These are phyloP conservation scores for Cichlasoma orientale DNA, from an alignment of 2,797 vertebrate genomes.

Conservation along the genomic window DNA sequence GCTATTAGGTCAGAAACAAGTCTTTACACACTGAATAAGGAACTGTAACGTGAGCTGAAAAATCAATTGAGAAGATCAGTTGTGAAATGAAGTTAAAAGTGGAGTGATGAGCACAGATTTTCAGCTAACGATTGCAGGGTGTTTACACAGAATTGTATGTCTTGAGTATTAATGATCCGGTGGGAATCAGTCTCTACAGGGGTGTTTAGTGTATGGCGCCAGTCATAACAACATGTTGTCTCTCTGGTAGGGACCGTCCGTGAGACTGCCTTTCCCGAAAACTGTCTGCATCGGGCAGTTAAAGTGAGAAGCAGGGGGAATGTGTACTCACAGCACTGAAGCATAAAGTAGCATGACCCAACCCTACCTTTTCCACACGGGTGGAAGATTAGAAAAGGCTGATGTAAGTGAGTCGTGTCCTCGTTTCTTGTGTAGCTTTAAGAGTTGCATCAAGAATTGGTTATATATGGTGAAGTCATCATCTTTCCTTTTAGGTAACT, in stretches of 20 bases:
- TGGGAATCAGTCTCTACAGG: slow-evolving; percentile 25
- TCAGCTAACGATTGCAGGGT: not conserved
- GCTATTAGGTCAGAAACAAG: not conserved
- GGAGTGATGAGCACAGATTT: not conserved
- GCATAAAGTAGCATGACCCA: not conserved
- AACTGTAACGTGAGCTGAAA: not conserved
- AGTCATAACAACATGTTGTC: slow-evolving; percentile 52
- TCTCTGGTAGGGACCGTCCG: slow-evolving; percentile 21
- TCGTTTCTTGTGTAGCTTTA: not conserved
- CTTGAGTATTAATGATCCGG: not conserved
- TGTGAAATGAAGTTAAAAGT: not conserved
- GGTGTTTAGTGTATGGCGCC: not conserved
- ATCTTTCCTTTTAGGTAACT: not conserved
- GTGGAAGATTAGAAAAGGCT: not conserved
- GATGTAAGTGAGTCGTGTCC: not conserved
- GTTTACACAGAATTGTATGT: slow-evolving; percentile 16
- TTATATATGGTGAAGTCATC: not conserved
- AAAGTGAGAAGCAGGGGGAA: not conserved
- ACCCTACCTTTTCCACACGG: not conserved
- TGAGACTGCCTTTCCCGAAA: not conserved
- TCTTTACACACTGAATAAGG: not conserved
- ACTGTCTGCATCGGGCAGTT: not conserved
- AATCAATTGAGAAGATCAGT: not conserved
- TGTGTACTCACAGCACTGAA: not conserved
- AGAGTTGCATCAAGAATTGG: not conserved